These are phyloP conservation scores for Microchrysa polita DNA, from an alignment of 2,888 invertebrate genomes.

Conservation along the genomic window DNA sequence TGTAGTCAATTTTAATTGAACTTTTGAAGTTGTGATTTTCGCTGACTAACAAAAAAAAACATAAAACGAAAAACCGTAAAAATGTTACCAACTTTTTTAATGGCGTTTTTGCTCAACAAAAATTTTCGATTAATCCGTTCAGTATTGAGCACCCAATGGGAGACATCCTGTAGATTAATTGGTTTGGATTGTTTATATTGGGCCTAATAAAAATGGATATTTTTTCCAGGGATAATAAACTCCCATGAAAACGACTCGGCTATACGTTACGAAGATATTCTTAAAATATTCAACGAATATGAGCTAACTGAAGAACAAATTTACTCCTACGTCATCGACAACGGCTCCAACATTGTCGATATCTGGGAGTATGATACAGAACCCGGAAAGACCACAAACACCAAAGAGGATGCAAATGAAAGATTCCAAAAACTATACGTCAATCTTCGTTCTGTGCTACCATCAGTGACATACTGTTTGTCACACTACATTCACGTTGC, in stretches of 20 bases:
- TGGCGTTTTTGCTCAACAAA: too few relatives aligned
- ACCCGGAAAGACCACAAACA: constrained; percentile 18
- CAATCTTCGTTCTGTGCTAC: constrained; percentile 12
- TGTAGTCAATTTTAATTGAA: too few relatives aligned
- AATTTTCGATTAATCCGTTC: too few relatives aligned
- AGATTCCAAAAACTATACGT: neutral
- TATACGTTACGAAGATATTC: constrained; percentile 47
- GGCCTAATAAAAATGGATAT: too few relatives aligned
- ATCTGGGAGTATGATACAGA: constrained; percentile 43
- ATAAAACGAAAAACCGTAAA: too few relatives aligned
- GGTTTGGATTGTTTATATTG: too few relatives aligned
- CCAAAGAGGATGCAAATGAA: constrained; percentile 18
- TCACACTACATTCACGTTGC: constrained; percentile 44
- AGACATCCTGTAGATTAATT: too few relatives aligned
- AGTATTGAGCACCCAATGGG: too few relatives aligned
- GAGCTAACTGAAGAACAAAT: constrained; percentile 48
- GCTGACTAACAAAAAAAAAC: too few relatives aligned
- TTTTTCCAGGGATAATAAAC: constrained; percentile 34
- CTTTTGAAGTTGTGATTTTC: too few relatives aligned
- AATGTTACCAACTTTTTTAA: too few relatives aligned
- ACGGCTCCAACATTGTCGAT: constrained; percentile 47
- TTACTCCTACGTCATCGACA: constrained; percentile 50
- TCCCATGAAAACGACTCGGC: constrained; percentile 41
- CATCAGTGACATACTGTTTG: constrained; percentile 38
- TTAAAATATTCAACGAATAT: constrained; percentile 45